phyloP scores from a whole-genome alignment of 1,140 invertebrate genomes.

The Limonius californicus region DNA sequence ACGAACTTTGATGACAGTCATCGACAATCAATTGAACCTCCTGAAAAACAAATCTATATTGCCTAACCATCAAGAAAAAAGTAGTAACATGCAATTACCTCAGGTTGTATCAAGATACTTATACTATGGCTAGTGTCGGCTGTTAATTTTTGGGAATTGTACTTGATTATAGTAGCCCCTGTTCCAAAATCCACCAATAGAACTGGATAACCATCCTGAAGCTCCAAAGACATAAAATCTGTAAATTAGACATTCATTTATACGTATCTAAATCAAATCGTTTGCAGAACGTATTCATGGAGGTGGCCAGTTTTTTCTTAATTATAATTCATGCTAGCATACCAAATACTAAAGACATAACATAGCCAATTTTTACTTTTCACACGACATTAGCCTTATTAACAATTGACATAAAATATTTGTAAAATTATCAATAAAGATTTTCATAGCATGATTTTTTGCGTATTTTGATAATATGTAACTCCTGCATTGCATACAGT shows the following conservation, averaged over 20 bases:
- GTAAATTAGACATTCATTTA: conserved; percentile 44
- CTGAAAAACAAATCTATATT: conserved; percentile 42
- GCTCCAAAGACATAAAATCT: conserved; percentile 90
- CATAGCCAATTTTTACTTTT: no score
- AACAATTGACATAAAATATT: no score
- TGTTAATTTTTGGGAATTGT: conserved; percentile 68
- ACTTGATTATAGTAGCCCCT: conserved; percentile 68
- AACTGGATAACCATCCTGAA: conserved; percentile 78
- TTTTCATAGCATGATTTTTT: no score
- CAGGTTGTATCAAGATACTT: conserved; percentile 56
- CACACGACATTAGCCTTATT: no score
- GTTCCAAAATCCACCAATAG: conserved; percentile 88
- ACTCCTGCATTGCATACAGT: no score
- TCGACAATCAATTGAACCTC: conserved; percentile 73
- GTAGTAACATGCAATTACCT: background rate
- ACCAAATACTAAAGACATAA: no score
- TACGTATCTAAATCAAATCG: background rate
- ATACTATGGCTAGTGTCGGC: conserved; percentile 78
- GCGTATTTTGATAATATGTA: no score
- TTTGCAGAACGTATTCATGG: background rate
- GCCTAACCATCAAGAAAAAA: background rate
- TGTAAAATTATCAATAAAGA: no score
- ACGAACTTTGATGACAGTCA: conserved; percentile 66
- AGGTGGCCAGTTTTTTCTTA: no score
- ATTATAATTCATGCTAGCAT: no score